These are phyloP conservation scores for Spatulosminthurus flaviceps DNA, from an alignment of 2,888 invertebrate genomes.

Conservation along the genomic window DNA sequence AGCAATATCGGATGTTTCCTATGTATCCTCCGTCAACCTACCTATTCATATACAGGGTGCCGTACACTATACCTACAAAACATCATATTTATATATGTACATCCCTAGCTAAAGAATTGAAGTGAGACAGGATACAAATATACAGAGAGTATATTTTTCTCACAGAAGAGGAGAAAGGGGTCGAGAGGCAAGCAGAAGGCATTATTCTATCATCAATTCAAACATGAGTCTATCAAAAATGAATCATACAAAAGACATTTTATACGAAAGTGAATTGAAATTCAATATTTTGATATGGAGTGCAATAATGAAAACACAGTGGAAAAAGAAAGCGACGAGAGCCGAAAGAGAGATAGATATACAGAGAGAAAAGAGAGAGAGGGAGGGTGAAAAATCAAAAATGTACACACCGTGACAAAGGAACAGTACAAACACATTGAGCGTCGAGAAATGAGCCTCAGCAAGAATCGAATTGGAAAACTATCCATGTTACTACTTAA, in stretches of 20 bases:
- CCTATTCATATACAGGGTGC: too few relatives aligned
- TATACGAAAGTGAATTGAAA: constrained; percentile 61
- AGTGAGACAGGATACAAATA: not conserved
- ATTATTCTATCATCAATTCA: constrained; percentile 60
- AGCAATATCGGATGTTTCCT: too few relatives aligned
- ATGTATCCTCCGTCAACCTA: too few relatives aligned
- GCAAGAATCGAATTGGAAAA: constrained; percentile 43
- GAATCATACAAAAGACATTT: constrained; percentile 61
- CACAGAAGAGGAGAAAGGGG: constrained; percentile 30
- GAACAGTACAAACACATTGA: constrained; percentile 44
- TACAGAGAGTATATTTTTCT: not conserved
- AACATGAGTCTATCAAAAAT: constrained; percentile 61
- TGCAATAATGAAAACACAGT: constrained; percentile 54
- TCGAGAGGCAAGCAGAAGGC: constrained; percentile 44
- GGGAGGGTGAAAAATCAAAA: constrained; percentile 60
- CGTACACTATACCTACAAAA: too few relatives aligned
- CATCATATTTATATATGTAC: not conserved
- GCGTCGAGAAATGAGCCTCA: constrained; percentile 33
- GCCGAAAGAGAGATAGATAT: constrained; percentile 32
- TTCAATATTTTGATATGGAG: constrained; percentile 62
- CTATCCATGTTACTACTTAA: too few relatives aligned
- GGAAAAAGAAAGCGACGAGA: constrained; percentile 44
- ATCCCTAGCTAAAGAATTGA: not conserved
- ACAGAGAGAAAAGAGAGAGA: not conserved
- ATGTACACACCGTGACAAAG: constrained; percentile 57